Evolutionary conservation across 2,113 vertebrate genomes (phyloP).

Genomic region (Tragelaphus buxtoni): DNA sequence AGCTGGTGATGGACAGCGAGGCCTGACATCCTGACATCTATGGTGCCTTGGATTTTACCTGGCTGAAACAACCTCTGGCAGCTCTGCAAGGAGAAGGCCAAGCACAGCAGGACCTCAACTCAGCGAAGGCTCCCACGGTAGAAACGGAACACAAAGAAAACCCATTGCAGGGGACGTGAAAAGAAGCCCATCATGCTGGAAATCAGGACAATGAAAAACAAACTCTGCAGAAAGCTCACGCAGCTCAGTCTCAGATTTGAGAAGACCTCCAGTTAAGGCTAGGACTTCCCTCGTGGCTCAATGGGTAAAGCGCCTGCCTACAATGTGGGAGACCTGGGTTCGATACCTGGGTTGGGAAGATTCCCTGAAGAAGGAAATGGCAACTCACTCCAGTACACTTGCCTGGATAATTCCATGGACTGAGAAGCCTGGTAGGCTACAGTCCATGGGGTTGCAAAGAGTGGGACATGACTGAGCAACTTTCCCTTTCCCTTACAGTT

Average conservation of each 20-base stretch:
- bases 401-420: too few species aligned
- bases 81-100: background rate
- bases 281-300: too few species aligned
- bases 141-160: background rate
- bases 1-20: too few species aligned
- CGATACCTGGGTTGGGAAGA: too few species aligned
- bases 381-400: too few species aligned
- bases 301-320: too few species aligned
- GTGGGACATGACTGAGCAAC: too few species aligned
- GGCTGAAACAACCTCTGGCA: background rate
- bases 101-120: background rate
- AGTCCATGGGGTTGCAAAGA: too few species aligned
- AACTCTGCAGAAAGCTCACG: background rate
- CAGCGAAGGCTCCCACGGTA: accelerated
- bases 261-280: background rate
- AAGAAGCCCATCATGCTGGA: background rate
- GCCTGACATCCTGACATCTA: background rate
- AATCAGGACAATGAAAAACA: background rate
- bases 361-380: too few species aligned
- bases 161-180: background rate
- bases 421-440: too few species aligned
- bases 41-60: background rate
- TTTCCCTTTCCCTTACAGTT: too few species aligned
- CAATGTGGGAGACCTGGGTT: too few species aligned
- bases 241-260: background rate